phyloP scores from a whole-genome alignment of 53 echinoderm and acorn worm species.

The Mesocentrotus franciscanus region DNA sequence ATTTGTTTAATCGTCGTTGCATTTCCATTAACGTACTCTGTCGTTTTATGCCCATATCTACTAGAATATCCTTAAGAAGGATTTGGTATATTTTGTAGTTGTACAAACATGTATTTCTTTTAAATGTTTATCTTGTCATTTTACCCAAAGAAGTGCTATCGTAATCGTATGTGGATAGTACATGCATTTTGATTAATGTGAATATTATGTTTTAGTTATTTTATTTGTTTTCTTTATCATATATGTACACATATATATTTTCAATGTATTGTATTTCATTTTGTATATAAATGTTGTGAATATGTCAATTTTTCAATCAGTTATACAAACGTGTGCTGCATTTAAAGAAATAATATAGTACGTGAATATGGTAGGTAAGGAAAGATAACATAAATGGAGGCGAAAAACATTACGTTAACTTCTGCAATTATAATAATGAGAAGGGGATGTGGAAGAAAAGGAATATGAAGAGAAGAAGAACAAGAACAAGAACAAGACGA shows the following conservation, averaged over 20 bases:
- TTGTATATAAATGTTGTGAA: constrained; percentile 8
- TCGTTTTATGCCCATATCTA: not conserved
- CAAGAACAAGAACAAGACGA: too few species aligned
- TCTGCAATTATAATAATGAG: too few species aligned
- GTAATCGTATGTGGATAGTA: not conserved
- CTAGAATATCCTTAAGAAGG: not conserved
- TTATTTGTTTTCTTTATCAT: not conserved
- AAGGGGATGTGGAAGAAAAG: too few species aligned
- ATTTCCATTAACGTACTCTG: not conserved
- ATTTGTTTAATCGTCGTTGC: not conserved
- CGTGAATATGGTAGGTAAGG: not conserved
- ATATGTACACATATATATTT: not conserved
- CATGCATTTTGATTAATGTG: not conserved
- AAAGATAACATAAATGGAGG: too few species aligned
- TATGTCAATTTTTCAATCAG: constrained; percentile 1
- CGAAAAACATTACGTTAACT: too few species aligned
- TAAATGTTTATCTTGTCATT: not conserved
- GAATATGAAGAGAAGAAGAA: too few species aligned
- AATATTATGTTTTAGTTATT: not conserved
- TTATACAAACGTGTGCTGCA: constrained; percentile 14
- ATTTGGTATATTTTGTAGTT: not conserved
- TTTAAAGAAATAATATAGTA: not conserved
- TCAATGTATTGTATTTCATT: not conserved
- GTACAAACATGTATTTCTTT: not conserved
- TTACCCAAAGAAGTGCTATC: not conserved